phyloP scores from a whole-genome alignment of 2,797 vertebrate species.

The Phataginus tetradactyla region DNA sequence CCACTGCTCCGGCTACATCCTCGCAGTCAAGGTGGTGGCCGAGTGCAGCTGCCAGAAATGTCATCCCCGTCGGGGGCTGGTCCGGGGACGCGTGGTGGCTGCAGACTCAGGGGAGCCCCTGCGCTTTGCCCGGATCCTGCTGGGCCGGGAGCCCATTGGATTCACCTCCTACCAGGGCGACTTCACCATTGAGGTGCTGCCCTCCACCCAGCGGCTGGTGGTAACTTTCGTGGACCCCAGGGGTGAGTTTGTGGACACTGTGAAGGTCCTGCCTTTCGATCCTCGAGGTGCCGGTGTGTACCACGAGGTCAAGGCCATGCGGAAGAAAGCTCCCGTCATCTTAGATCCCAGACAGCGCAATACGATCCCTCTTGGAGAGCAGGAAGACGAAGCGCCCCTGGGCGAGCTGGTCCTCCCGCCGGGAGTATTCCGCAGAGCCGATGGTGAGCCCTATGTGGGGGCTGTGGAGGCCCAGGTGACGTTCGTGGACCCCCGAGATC shows the following conservation, averaged over 20 bases:
- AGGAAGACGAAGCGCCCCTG: constrained; percentile 88
- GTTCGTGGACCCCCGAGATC: constrained; percentile 95
- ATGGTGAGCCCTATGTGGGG: constrained; percentile 91
- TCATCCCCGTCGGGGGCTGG: constrained; percentile 89
- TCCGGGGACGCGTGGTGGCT: constrained; percentile 92
- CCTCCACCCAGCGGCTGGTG: constrained; percentile 92
- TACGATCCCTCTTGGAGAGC: constrained; percentile 91
- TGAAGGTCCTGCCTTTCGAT: constrained; percentile 95
- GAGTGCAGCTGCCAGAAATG: constrained; percentile 94
- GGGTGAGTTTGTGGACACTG: constrained; percentile 91
- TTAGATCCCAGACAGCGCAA: constrained; percentile 89
- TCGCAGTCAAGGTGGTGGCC: constrained; percentile 92
- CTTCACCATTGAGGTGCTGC: constrained; percentile 93
- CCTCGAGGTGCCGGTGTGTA: constrained; percentile 93
- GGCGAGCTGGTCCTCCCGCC: constrained; percentile 94
- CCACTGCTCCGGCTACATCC: constrained; percentile 89
- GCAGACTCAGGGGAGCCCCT: constrained; percentile 93
- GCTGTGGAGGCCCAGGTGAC: constrained; percentile 95
- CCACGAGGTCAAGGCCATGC: constrained; percentile 94
- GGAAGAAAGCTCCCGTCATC: constrained; percentile 90
- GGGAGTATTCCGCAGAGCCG: constrained; percentile 89
- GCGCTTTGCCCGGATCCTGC: constrained; percentile 94
- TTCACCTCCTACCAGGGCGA: constrained; percentile 96
- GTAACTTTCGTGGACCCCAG: constrained; percentile 93
- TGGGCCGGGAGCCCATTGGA: constrained; percentile 91